These are phyloP conservation scores for Hypotaenidia okinawae DNA, from an alignment of 2,797 vertebrate species.

Conservation along the genomic window DNA sequence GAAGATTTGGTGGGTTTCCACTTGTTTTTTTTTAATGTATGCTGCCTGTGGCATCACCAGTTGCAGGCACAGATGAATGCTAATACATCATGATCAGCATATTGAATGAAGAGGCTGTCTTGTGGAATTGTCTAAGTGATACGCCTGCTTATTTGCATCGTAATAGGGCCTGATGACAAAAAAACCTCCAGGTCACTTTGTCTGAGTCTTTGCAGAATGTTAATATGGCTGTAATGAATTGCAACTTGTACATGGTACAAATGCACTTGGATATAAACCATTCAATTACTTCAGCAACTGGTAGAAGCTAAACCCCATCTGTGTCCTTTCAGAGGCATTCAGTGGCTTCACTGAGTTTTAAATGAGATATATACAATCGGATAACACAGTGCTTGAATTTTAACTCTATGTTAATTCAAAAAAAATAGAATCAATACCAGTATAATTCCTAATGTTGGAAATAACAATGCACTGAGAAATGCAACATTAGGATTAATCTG, in stretches of 20 bases:
- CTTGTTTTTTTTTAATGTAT: neutral
- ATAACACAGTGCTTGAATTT: neutral
- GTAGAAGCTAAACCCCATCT: neutral
- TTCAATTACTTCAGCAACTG: neutral
- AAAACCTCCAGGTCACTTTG: slow-evolving; percentile 38
- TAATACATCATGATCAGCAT: slow-evolving; percentile 10
- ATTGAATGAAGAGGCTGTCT: neutral
- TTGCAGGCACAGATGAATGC: neutral
- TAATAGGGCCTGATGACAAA: slow-evolving; percentile 28
- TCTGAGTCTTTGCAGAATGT: slow-evolving; percentile 35
- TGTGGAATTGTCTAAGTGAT: neutral
- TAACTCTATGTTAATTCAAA: neutral
- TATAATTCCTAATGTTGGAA: neutral
- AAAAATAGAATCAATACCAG: neutral
- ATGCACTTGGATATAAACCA: neutral
- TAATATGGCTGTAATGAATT: slow-evolving; percentile 28
- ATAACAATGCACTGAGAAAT: neutral
- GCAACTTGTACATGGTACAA: neutral
- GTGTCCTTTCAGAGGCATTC: neutral
- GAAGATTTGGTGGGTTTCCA: neutral
- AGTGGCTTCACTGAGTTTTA: neutral
- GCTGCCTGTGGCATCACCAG: neutral
- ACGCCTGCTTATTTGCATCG: slow-evolving; percentile 4
- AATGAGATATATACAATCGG: neutral
- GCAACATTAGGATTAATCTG: neutral